Percentiles rank a stretch among this genome's conserved stretches.
phyloP scores from a whole-genome alignment of 1,140 invertebrate genomes.

The Apis dorsata region DNA sequence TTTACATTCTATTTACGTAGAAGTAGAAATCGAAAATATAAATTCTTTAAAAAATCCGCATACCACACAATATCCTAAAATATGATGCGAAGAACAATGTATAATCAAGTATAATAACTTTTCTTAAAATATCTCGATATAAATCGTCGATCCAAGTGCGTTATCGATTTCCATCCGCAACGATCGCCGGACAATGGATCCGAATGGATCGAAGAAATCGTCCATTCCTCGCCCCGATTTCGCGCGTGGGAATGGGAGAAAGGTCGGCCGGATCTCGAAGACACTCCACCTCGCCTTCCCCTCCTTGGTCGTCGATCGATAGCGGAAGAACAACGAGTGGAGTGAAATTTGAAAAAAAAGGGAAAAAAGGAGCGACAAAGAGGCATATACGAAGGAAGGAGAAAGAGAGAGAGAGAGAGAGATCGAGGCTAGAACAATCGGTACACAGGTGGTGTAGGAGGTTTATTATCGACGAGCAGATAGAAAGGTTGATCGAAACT shows the following conservation, averaged over 20 bases:
- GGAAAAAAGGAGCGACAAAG: no score
- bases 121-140: no score
- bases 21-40: no score
- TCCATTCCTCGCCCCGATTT: constrained; percentile 44
- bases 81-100: no score
- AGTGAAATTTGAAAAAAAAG: neutral
- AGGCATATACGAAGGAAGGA: neutral
- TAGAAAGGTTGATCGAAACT: constrained; percentile 61
- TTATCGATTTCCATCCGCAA: constrained; percentile 32
- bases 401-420: neutral
- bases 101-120: no score
- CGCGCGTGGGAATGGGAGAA: constrained; percentile 61
- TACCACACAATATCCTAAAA: no score
- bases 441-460: constrained; percentile 41
- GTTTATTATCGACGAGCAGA: constrained; percentile 48
- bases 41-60: no score
- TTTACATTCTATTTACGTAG: no score
- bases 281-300: constrained; percentile 30
- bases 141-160: neutral
- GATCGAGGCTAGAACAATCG: constrained; percentile 44
- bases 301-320: constrained; percentile 32
- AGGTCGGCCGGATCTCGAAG: constrained; percentile 63
- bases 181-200: constrained; percentile 49
- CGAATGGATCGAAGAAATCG: constrained; percentile 34
- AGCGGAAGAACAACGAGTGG: constrained; percentile 37